Evolutionary conservation across 1,140 invertebrate genomes (phyloP).

Genomic region (Chironomus tepperi): DNA sequence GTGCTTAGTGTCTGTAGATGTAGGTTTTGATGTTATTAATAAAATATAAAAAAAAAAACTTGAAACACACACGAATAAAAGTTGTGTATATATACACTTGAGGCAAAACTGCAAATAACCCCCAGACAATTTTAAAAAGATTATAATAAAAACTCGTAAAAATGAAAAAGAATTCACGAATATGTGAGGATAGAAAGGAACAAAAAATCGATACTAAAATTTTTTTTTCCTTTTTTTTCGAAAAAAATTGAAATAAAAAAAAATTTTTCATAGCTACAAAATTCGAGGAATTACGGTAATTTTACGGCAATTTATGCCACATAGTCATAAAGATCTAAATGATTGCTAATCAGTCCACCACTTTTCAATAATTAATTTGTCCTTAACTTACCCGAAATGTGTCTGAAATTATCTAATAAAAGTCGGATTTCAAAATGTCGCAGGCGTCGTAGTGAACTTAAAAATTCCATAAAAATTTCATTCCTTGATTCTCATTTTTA

Average conservation of each 20-base stretch:
- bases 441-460: too few species aligned
- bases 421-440: neutral
- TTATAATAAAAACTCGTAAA: constrained; percentile 25
- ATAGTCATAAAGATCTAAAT: neutral
- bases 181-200: neutral
- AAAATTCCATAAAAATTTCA: neutral
- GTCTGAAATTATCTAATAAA: neutral
- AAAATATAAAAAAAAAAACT: neutral
- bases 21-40: too few species aligned
- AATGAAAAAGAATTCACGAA: constrained; percentile 26
- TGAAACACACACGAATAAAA: neutral
- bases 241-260: neutral
- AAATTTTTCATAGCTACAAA: neutral
- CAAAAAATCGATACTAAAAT: constrained; percentile 18
- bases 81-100: neutral
- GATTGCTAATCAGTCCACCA: neutral
- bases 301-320: too few species aligned
- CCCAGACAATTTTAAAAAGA: neutral
- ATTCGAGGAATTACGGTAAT: too few species aligned
- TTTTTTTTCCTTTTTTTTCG: neutral
- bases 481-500: neutral
- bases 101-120: neutral
- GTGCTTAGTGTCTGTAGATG: too few species aligned
- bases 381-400: neutral
- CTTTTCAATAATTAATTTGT: neutral